Evolutionary conservation across 2,797 vertebrate genomes (phyloP), one percentile per base, ranked within the genome.

Genomic region (Coregonus sp.): DNA sequence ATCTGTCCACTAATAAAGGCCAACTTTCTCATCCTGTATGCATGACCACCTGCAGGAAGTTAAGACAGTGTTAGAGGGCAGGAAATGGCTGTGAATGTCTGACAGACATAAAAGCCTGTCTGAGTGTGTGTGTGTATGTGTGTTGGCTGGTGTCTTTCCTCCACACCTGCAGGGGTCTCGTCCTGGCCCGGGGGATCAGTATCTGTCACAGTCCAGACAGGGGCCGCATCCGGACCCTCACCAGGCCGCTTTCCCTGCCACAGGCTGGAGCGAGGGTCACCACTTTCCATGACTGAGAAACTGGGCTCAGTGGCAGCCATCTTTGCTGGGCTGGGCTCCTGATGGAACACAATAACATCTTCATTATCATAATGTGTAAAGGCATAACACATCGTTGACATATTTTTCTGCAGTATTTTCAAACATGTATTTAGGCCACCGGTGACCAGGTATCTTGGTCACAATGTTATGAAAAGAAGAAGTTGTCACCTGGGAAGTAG

Each of bases 311-410:
- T 88, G 2, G 90, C 90, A 15, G 90, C 82, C 86, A 93, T 91
- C 84, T 94, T 93, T 16, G 91, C 91, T 47, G 93, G 92, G 84
- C 90, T 89, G 29, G 92, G 90, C 63, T 92, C 92, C 93, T 93
- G 2, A 54, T 5, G 51, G 51, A 52, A 73, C 0, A 81, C 73
- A 25, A 65, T 33, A 16, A 33, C 5, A 16, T 33, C 12, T 51
- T 11, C 12, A 20, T 11, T 33, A 35, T 20, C 66, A 50, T 9
- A 20, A 59, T 47, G 7, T 11, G 18, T 14, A 16, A 61, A 51
- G 4, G 47, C 7, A 31, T 56, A 18, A 15, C 1, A 70, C 37
- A 35, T 5, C 16, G 16, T 51, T 11, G 16, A 14, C 18, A 5
- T 16, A 33, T 66, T 31, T 4, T 89, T 92, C 70, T 89, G 91